Base-by-base conservation (phyloP, 2,888 invertebrate genomes). In the Heteromurus nitidus region DNA sequence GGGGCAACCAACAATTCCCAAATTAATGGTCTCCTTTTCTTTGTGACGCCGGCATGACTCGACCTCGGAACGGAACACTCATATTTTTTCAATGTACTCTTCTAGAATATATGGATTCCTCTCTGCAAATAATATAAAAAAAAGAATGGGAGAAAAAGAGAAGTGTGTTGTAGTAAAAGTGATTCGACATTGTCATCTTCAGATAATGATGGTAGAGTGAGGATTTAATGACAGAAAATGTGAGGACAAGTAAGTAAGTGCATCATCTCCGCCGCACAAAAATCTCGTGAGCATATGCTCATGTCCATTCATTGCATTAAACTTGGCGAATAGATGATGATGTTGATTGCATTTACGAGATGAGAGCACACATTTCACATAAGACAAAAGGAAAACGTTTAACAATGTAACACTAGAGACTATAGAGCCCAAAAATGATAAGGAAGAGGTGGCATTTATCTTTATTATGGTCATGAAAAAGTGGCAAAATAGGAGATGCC, bases 171-270 rank as follows among this genome's bases (percentile, higher is more conserved):
- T n/a, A 55, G 55, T 22, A 55, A 55, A 55, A 55, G 55, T 55
- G 55, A 55, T 55, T 55, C 50, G 55, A 55, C 55, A 55, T 22
- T 55, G 55, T 50, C 50, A 18, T 50, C 22, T 22, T 55, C 3
- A 55, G n/a, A 55, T 55, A 22, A 55, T 55, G 55, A 22, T 22
- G 47, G 47, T 47, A 16, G n/a, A n/a, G n/a, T 22, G 55, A 24
- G 3, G 20, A 55, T 22, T 7, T 36, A n/a, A 55, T 55, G 55
- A 55, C n/a, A n/a, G 16, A 55, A 55, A 55, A 55, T 55, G 55
- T 55, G 55, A 24, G 55, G 47, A 47, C 47, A 47, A 47, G n/a
- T n/a, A n/a, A n/a, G n/a, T n/a, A n/a, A n/a, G 47, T 47, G n/a
- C n/a, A 47, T 16, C 47, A 47, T 5, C n/a, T n/a, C 47, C n/a